phyloP scores from a whole-genome alignment of 2,888 invertebrate genomes.

The Cryptocheilus praepositus region DNA sequence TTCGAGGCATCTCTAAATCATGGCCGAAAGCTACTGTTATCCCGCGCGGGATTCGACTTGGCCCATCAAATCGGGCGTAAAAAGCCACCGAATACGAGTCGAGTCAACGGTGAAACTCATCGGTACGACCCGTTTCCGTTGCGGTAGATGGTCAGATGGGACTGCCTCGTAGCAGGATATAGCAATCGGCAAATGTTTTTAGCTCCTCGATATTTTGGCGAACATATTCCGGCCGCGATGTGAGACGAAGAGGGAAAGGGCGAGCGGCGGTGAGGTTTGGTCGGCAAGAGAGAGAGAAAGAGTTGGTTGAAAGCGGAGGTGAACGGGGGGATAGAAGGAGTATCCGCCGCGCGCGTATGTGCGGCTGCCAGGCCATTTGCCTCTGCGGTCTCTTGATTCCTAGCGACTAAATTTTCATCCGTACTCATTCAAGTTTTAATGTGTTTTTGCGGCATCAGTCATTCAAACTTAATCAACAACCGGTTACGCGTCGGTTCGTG shows the following conservation, averaged over 20 bases:
- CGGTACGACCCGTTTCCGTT: slow-evolving; percentile 54
- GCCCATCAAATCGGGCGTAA: slow-evolving; percentile 22
- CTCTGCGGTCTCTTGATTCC: slow-evolving; percentile 74
- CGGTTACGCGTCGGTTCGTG: slow-evolving; percentile 59
- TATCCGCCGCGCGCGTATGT: slow-evolving; percentile 54
- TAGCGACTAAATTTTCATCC: slow-evolving; percentile 73
- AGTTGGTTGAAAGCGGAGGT: slow-evolving; percentile 36
- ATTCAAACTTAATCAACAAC: slow-evolving; percentile 74
- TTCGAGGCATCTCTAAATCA: too few relatives aligned
- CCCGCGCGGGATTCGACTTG: too few relatives aligned
- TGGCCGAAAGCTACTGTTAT: too few relatives aligned
- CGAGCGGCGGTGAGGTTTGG: slow-evolving; percentile 10
- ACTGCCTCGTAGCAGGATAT: slow-evolving; percentile 51
- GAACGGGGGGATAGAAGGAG: slow-evolving; percentile 30
- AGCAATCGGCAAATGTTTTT: slow-evolving; percentile 63
- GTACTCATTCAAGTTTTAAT: slow-evolving; percentile 74
- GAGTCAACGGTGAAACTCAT: slow-evolving; percentile 34
- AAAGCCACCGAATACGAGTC: neutral
- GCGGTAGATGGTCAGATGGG: slow-evolving; percentile 55
- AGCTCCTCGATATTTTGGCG: slow-evolving; percentile 66
- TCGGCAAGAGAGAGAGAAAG: slow-evolving; percentile 29
- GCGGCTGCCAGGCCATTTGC: slow-evolving; percentile 72
- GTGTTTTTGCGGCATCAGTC: slow-evolving; percentile 75
- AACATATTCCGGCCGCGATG: slow-evolving; percentile 49
- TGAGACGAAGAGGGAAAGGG: slow-evolving; percentile 11